Evolutionary conservation across 2,888 invertebrate genomes (phyloP).

Genomic region (Belgica antarctica): DNA sequence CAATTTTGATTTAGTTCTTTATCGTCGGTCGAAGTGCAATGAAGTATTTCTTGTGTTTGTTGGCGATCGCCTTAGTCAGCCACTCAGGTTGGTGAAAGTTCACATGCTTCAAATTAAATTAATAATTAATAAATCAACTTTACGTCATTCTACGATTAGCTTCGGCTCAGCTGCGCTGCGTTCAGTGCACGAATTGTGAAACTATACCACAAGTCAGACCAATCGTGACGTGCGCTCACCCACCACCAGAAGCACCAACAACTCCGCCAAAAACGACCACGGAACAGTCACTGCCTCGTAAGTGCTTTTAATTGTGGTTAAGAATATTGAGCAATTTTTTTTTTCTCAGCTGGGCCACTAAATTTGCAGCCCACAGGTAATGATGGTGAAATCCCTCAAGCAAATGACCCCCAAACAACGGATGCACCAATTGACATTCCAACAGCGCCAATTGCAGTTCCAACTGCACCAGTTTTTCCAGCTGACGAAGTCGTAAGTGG

Average conservation of each 20-base stretch:
- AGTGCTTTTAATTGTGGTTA: too few relatives aligned
- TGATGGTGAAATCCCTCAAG: not conserved
- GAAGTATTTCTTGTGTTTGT: constrained; percentile 2
- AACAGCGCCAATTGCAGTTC: not conserved
- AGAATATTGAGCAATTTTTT: too few relatives aligned
- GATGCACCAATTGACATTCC: not conserved
- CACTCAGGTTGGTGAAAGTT: constrained; percentile 11
- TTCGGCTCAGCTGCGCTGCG: not conserved
- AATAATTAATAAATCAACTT: not conserved
- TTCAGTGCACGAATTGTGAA: not conserved
- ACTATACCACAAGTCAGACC: not conserved
- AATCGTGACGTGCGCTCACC: not conserved
- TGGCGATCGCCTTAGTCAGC: not conserved
- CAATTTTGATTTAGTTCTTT: not conserved
- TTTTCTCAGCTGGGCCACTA: too few relatives aligned
- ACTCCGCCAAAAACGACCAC: not conserved
- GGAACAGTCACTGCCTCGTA: too few relatives aligned
- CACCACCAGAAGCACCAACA: not conserved
- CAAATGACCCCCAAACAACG: not conserved
- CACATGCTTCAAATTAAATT: not conserved
- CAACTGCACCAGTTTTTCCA: not conserved
- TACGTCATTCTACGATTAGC: not conserved
- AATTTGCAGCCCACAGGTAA: too few relatives aligned
- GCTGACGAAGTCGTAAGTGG: too few relatives aligned
- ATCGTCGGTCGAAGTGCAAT: constrained; percentile 1